Evolutionary conservation across 53 echinoderm and acorn worm species (phyloP).

Genomic region (Holothuria leucospilota): DNA sequence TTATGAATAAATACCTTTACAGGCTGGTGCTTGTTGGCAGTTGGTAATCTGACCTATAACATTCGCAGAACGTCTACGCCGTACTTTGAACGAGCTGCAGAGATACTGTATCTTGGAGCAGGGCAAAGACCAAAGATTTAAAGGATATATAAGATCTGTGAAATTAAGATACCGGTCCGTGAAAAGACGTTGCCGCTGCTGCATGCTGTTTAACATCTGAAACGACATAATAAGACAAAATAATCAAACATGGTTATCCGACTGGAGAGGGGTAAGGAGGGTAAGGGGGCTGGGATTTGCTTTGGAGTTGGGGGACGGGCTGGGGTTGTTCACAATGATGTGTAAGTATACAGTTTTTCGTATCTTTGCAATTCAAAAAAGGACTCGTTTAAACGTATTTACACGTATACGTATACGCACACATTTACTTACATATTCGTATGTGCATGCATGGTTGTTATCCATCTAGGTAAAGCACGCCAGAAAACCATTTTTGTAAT

Average conservation of each 20-base stretch:
- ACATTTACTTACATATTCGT: background rate
- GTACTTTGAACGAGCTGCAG: constrained; percentile 1
- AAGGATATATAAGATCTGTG: background rate
- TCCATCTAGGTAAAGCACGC: too few species aligned
- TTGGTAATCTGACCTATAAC: background rate
- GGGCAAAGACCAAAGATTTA: constrained; percentile 10
- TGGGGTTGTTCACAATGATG: too few species aligned
- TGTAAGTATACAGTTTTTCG: too few species aligned
- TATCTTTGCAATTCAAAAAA: too few species aligned
- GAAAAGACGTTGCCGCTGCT: background rate
- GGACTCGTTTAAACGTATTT: too few species aligned
- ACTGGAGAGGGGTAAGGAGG: too few species aligned
- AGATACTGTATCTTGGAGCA: constrained; percentile 33
- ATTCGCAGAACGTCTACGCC: background rate
- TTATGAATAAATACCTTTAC: background rate
- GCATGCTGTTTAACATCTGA: background rate
- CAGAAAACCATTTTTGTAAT: too few species aligned
- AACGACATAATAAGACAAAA: background rate
- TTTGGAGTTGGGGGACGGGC: too few species aligned
- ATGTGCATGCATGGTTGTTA: background rate
- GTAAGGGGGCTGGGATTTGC: too few species aligned
- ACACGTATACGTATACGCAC: too few species aligned
- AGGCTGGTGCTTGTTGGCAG: background rate
- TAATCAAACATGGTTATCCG: background rate
- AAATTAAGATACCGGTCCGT: background rate